These are phyloP conservation scores for Lamellibrachia luymesi DNA, from an alignment of 1,140 invertebrate genomes.

Conservation along the genomic window DNA sequence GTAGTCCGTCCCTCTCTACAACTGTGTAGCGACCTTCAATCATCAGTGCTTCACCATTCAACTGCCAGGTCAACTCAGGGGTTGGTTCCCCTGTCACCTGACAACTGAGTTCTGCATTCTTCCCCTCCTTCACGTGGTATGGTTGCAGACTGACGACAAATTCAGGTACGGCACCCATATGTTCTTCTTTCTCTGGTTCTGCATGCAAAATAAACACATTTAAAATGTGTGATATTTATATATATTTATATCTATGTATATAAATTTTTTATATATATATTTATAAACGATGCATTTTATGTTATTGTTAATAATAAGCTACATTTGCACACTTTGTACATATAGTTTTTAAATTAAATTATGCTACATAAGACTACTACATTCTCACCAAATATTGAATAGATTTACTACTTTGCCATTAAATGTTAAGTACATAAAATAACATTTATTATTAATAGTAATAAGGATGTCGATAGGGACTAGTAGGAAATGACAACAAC, in stretches of 20 bases:
- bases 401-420: too few relatives aligned
- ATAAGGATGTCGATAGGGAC: too few relatives aligned
- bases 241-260: too few relatives aligned
- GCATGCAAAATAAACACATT: background rate
- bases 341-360: too few relatives aligned
- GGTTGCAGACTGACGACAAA: background rate
- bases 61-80: constrained; percentile 82
- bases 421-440: too few relatives aligned
- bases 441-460: too few relatives aligned
- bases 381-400: too few relatives aligned
- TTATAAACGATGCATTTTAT: background rate
- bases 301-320: background rate
- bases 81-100: constrained; percentile 88
- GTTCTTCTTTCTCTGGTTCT: background rate
- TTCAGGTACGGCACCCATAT: background rate
- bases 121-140: constrained; percentile 74
- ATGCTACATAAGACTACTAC: too few relatives aligned
- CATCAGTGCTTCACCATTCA: constrained; percentile 40
- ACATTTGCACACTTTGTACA: too few relatives aligned
- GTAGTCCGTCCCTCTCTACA: constrained; percentile 41
- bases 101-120: constrained; percentile 80
- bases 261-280: too few relatives aligned
- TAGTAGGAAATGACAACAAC: too few relatives aligned
- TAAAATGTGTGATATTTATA: background rate
- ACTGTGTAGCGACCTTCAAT: constrained; percentile 46